Percentiles rank a stretch among this genome's conserved stretches.
These are phyloP conservation scores for Drosophila anomalata DNA, from an alignment of 2,888 invertebrate species.

Conservation along the genomic window DNA sequence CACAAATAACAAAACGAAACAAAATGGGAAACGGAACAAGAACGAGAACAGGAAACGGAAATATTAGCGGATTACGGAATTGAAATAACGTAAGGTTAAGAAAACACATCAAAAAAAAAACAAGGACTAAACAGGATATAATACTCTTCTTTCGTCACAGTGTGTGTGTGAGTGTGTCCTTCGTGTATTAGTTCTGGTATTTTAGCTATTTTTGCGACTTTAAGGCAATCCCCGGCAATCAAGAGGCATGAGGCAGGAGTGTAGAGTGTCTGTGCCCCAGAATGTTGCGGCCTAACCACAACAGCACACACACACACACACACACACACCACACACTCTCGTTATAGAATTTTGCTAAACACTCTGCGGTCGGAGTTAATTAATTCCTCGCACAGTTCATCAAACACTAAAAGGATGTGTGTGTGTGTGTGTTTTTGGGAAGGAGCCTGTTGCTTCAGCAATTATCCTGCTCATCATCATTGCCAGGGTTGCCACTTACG, in stretches of 20 bases:
- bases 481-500: constrained; percentile 1
- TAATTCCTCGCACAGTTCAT: constrained; percentile 44
- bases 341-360: constrained; percentile 59
- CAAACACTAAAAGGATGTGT: constrained; percentile 11
- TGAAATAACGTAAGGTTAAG: constrained; percentile 13
- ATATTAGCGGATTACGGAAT: constrained; percentile 30
- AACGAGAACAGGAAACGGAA: constrained; percentile 13
- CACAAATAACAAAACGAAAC: constrained; percentile 41
- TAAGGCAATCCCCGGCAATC: neutral
- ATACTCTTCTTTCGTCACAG: constrained; percentile 1
- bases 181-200: neutral
- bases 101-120: constrained; percentile 15
- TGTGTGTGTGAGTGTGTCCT: neutral
- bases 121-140: constrained; percentile 1
- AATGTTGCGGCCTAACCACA: constrained; percentile 75
- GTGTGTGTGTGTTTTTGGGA: neutral
- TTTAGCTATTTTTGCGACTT: neutral
- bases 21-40: constrained; percentile 32
- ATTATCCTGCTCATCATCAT: constrained; percentile 7
- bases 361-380: constrained; percentile 51
- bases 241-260: neutral
- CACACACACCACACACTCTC: constrained; percentile 56
- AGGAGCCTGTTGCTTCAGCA: constrained; percentile 19
- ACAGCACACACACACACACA: constrained; percentile 53
- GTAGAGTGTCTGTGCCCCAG: constrained; percentile 14